A percentile compares a stretch with the other conserved stretches of the same genome.
phyloP scores from a whole-genome alignment of 37 sponge, comb jelly and placozoan species.

The Dysidea cf. avara region DNA sequence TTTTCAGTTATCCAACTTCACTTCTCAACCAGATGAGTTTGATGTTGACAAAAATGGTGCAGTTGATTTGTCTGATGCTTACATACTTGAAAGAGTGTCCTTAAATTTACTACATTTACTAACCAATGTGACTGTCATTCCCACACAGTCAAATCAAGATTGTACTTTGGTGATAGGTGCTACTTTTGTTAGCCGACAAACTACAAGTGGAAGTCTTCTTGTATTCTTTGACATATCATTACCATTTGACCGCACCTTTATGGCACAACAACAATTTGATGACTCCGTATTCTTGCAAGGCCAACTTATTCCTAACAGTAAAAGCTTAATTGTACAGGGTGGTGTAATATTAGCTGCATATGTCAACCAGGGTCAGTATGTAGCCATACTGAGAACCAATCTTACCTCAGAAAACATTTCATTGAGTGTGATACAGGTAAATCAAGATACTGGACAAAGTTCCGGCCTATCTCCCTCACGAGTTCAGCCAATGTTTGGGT shows the following conservation, averaged over 20 bases:
- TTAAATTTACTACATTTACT: constrained; percentile 50
- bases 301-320: background rate
- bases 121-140: constrained; percentile 8
- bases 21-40: constrained; percentile 20
- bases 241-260: constrained; percentile 16
- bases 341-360: constrained; percentile 55
- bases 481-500: constrained; percentile 54
- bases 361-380: constrained; percentile 40
- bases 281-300: constrained; percentile 21
- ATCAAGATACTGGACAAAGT: background rate
- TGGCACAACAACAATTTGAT: constrained; percentile 33
- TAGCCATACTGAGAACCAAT: constrained; percentile 34
- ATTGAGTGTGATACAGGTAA: constrained; percentile 61
- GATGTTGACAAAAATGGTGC: constrained; percentile 63
- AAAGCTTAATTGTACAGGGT: constrained; percentile 41
- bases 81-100: constrained; percentile 33
- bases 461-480: constrained; percentile 33
- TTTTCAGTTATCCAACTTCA: constrained; percentile 19
- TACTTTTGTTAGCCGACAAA: constrained; percentile 9
- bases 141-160: constrained; percentile 14
- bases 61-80: constrained; percentile 56
- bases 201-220: background rate
- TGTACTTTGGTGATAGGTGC: constrained; percentile 42
- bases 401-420: constrained; percentile 48
- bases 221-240: constrained; percentile 70